A percentile compares a stretch with the other conserved stretches of the same genome.
These are phyloP conservation scores for Diachasma alloeum DNA, from an alignment of 1,140 invertebrate species.

Conservation along the genomic window DNA sequence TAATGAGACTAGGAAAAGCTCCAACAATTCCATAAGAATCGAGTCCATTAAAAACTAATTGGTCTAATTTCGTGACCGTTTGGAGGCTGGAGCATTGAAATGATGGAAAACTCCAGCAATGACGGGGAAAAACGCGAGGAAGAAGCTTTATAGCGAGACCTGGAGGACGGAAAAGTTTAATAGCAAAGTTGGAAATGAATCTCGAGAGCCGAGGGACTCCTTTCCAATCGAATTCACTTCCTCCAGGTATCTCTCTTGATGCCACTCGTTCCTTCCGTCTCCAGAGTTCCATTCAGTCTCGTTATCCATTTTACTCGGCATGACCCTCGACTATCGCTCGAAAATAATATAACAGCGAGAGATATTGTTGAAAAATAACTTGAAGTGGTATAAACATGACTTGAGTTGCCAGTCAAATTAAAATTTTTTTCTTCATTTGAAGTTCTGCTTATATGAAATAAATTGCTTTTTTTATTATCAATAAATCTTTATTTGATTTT, in stretches of 20 bases:
- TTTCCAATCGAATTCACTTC: slow-evolving; percentile 4
- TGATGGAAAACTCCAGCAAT: not conserved
- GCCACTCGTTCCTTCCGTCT: not conserved
- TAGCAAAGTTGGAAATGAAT: slow-evolving; percentile 8
- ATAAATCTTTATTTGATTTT: too few species aligned
- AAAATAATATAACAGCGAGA: not conserved
- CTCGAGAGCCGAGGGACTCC: not conserved
- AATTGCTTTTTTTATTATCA: too few species aligned
- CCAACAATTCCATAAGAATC: not conserved
- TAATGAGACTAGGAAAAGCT: not conserved
- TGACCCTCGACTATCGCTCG: not conserved
- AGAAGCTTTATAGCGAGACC: not conserved
- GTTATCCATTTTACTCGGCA: not conserved
- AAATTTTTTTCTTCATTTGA: too few species aligned
- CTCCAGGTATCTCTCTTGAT: not conserved
- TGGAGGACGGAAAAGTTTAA: not conserved
- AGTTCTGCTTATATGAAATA: too few species aligned
- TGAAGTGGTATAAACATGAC: too few species aligned
- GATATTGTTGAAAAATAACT: not conserved
- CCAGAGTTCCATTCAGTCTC: not conserved
- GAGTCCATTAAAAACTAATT: not conserved
- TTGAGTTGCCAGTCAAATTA: too few species aligned
- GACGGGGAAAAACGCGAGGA: not conserved
- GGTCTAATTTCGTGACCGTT: not conserved
- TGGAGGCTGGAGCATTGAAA: not conserved